Conservation (phyloP, 2,797 vertebrate genomes). For the Fringilla coelebs region DNA sequence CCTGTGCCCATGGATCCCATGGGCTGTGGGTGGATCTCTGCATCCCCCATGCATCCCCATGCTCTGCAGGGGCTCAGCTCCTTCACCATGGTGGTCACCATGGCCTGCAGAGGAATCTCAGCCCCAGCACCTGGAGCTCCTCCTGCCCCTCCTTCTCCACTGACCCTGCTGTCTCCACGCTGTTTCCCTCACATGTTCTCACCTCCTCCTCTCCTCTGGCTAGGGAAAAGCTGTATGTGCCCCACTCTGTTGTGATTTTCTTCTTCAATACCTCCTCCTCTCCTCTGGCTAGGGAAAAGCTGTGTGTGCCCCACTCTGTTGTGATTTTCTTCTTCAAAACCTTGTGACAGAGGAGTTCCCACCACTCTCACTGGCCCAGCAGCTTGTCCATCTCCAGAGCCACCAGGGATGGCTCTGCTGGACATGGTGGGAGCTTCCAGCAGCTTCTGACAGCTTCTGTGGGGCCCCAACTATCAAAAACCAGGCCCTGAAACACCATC, state of each 20-base stretch:
- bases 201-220: not conserved
- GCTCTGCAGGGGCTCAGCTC: not conserved
- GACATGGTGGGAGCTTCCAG: not conserved
- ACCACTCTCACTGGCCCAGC: not conserved
- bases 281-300: not conserved
- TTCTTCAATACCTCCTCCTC: not conserved
- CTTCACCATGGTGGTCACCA: not conserved
- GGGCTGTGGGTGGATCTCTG: no score
- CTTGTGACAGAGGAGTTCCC: fast-evolving
- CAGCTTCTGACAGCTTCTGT: no score
- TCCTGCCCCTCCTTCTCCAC: not conserved
- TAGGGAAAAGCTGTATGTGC: not conserved
- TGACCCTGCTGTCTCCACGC: fast-evolving
- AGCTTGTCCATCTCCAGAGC: not conserved
- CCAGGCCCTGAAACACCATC: no score
- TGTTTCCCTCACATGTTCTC: not conserved
- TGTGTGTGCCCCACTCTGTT: not conserved
- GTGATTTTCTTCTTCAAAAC: not conserved
- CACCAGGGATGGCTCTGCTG: not conserved
- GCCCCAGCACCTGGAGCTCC: no score
- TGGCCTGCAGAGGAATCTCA: fast-evolving
- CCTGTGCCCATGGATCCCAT: no score
- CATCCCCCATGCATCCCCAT: no score
- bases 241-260: not conserved
- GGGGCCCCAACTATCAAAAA: no score